Conservation (phyloP, 2,888 invertebrate genomes). For the Agelastica alni region DNA sequence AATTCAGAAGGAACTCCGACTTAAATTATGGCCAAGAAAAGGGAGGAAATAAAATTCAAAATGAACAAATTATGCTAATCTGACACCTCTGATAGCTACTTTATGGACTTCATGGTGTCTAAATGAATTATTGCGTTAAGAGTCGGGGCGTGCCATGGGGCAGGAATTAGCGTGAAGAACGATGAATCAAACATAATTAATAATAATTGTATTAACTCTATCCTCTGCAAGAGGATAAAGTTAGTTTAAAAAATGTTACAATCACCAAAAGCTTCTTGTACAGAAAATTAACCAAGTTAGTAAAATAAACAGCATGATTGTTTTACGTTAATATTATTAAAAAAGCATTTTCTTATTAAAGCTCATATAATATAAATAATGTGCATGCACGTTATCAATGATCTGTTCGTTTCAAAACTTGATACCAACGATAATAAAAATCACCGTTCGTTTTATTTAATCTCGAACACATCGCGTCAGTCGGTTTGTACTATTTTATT, state of each 20-base stretch:
- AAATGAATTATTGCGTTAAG: constrained; percentile 18
- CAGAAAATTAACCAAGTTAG: no score
- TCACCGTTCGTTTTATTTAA: no score
- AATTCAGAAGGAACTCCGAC: constrained; percentile 12
- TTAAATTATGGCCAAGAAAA: constrained; percentile 8
- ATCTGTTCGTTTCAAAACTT: no score
- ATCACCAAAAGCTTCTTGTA: no score
- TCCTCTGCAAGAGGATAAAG: background rate
- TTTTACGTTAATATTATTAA: background rate
- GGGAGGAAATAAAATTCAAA: constrained; percentile 20
- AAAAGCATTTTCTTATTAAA: background rate
- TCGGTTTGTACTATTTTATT: no score
- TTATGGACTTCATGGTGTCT: constrained; percentile 22
- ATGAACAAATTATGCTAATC: constrained; percentile 22
- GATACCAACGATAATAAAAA: no score
- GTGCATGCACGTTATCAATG: no score
- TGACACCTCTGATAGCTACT: constrained; percentile 23
- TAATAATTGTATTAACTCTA: background rate
- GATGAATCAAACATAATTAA: constrained; percentile 14
- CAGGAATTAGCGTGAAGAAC: constrained; percentile 17
- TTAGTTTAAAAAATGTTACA: background rate
- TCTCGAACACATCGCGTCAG: no score
- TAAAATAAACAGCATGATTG: no score
- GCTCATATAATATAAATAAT: no score
- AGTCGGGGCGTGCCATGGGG: constrained; percentile 16